These are phyloP conservation scores for Lumbricus terrestris DNA, from an alignment of 2,888 invertebrate species.

Conservation along the genomic window DNA sequence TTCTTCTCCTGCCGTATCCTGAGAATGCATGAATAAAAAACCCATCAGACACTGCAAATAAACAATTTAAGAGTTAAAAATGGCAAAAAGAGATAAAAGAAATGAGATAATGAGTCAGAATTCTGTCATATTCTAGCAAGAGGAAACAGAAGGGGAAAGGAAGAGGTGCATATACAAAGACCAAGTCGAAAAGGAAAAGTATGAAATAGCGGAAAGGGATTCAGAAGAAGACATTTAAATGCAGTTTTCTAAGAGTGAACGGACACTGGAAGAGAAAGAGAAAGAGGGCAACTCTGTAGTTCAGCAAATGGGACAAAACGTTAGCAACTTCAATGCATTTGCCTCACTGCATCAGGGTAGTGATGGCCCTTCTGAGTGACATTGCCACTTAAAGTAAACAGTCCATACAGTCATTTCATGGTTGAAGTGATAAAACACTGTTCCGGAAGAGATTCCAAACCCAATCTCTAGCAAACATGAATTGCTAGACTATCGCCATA, in stretches of 20 bases:
- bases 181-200: not conserved
- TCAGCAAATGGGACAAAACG: not conserved
- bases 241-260: not conserved
- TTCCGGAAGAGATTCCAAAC: not conserved
- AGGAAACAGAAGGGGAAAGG: not conserved
- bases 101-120: not conserved
- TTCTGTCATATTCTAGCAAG: not conserved
- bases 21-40: not conserved
- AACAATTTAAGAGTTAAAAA: not conserved
- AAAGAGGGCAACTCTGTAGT: too few species aligned
- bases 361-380: not conserved
- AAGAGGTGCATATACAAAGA: not conserved
- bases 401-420: not conserved
- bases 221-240: not conserved
- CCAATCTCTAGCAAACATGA: not conserved
- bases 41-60: not conserved
- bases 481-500: not conserved
- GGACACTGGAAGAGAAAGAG: not conserved
- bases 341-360: not conserved
- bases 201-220: not conserved
- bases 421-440: not conserved
- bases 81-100: not conserved
- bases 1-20: constrained; percentile 65
- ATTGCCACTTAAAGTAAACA: not conserved
- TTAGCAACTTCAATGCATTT: not conserved